A percentile compares a stretch with the other conserved stretches of the same genome.
phyloP scores from a whole-genome alignment of 2,113 vertebrate genomes.

The Electrona antarctica region DNA sequence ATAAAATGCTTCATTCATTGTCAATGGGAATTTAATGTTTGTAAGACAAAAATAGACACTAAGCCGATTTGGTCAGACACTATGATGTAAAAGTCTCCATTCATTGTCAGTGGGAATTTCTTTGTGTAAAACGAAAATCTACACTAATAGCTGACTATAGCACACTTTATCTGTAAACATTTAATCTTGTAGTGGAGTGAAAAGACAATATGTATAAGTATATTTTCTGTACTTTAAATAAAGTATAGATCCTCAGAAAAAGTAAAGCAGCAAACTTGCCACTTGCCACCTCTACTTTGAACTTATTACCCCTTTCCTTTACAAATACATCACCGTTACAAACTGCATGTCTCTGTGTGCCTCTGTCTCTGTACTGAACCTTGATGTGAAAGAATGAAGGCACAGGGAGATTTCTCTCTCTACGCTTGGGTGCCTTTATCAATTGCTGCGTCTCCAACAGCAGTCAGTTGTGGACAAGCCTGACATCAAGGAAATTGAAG shows the following conservation, averaged over 20 bases:
- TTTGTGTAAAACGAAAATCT: no score
- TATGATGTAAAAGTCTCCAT: no score
- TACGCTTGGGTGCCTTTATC: constrained; percentile 1
- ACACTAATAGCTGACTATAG: no score
- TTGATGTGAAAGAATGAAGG: background rate
- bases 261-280: background rate
- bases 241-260: background rate
- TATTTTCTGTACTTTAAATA: no score
- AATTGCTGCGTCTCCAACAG: constrained; percentile 16
- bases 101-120: no score
- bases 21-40: no score
- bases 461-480: constrained; percentile 3
- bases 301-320: background rate
- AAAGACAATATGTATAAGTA: no score
- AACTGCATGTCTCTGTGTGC: background rate
- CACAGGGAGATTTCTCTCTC: background rate
- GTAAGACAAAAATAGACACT: no score
- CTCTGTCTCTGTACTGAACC: background rate
- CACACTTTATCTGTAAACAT: no score
- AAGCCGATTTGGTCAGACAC: no score
- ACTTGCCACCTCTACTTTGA: background rate
- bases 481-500: constrained; percentile 12
- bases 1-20: no score
- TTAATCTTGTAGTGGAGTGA: no score
- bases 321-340: background rate